Conservation (phyloP, 2,888 invertebrate species). For the Nematopogon swammerdamellus region DNA sequence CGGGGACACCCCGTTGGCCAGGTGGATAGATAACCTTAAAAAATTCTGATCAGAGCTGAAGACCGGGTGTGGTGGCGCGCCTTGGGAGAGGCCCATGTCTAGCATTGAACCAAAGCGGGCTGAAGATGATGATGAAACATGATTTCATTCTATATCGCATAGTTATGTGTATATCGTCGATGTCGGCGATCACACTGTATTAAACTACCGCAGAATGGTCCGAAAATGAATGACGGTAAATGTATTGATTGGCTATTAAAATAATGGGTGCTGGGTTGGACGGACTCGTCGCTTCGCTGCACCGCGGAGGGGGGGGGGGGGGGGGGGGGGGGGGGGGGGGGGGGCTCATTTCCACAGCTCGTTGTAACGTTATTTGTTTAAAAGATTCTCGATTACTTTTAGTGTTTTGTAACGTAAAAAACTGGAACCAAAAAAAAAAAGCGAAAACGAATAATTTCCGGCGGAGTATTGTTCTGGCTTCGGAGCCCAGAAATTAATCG, state of each 20-base stretch:
- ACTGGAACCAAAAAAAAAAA: conserved; percentile 41
- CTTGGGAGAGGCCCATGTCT: no score
- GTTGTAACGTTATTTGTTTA: conserved; percentile 25
- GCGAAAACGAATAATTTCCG: conserved; percentile 50
- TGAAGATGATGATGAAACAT: no score
- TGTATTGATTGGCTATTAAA: conserved; percentile 43
- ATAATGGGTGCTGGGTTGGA: conserved; percentile 26
- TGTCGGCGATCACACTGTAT: no score
- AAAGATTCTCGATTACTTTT: conserved; percentile 17
- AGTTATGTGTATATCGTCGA: no score
- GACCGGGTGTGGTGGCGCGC: no score
- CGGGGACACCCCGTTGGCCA: no score
- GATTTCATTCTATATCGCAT: no score
- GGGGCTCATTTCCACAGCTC: conserved; percentile 1
- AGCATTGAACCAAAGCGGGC: no score
- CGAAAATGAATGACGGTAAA: conserved; percentile 30
- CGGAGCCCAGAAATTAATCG: conserved; percentile 38
- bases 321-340: no score
- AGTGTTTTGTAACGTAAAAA: conserved; percentile 26
- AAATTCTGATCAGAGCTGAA: no score
- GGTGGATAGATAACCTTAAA: no score
- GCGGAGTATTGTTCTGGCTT: conserved; percentile 40
- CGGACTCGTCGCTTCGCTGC: not conserved
- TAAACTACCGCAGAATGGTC: conserved; percentile 18
- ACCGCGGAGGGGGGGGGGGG: not conserved